These are phyloP conservation scores for Remorina albescens DNA, from an alignment of 2,797 vertebrate genomes.

Conservation along the genomic window DNA sequence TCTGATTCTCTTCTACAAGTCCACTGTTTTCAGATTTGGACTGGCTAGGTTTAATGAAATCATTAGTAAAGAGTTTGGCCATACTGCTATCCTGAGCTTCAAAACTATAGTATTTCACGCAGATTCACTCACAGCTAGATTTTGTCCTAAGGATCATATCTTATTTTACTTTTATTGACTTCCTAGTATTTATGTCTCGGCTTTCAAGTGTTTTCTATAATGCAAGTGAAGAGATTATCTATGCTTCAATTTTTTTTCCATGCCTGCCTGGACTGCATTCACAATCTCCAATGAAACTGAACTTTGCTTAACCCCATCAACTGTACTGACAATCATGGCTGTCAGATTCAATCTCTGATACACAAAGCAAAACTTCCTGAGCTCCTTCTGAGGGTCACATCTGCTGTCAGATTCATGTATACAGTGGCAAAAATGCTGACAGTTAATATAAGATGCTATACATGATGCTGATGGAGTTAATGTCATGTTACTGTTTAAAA, in stretches of 20 bases:
- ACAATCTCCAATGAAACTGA: background rate
- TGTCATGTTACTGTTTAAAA: background rate
- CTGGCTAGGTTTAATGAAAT: slow-evolving; percentile 10
- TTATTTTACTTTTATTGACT: slow-evolving; percentile 1
- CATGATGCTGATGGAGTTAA: background rate
- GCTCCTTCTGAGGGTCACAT: slow-evolving; percentile 2
- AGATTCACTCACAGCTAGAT: slow-evolving; percentile 8
- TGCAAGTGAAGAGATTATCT: background rate
- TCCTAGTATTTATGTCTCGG: background rate
- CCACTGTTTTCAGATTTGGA: background rate
- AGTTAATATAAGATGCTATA: background rate
- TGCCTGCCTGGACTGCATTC: background rate
- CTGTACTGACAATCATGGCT: background rate
- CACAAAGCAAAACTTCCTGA: slow-evolving; percentile 1
- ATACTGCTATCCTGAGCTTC: background rate
- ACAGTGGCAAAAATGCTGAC: slow-evolving; percentile 1
- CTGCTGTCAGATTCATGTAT: background rate
- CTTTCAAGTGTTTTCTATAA: background rate
- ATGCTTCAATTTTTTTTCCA: background rate
- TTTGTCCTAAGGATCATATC: slow-evolving; percentile 10
- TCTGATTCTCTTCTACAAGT: background rate
- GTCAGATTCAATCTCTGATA: slow-evolving; percentile 6
- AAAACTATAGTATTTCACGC: slow-evolving; percentile 15
- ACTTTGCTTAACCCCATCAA: background rate
- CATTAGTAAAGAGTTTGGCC: background rate